Conservation (phyloP, 2,113 vertebrate species). For the Murina feae region DNA sequence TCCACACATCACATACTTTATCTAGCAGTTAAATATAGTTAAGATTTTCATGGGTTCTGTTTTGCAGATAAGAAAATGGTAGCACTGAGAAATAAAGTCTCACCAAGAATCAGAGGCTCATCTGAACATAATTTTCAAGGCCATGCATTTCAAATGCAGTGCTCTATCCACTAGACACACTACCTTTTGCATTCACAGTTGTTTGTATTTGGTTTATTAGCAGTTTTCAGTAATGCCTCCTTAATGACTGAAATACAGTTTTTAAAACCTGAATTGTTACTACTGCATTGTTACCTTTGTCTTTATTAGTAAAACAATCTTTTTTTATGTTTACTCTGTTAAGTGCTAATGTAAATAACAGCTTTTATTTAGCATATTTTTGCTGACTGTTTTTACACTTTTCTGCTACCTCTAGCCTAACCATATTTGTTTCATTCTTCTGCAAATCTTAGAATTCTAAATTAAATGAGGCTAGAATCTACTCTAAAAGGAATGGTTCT, state of each 20-base stretch:
- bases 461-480: slow-evolving; percentile 56
- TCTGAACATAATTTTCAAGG: not conserved
- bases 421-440: slow-evolving; percentile 77
- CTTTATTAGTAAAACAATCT: slow-evolving; percentile 77
- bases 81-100: not conserved
- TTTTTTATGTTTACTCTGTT: slow-evolving; percentile 77
- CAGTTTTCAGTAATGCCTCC: slow-evolving; percentile 61
- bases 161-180: not conserved
- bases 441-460: slow-evolving; percentile 69
- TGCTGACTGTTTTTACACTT: slow-evolving; percentile 80
- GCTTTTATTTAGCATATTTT: slow-evolving; percentile 80
- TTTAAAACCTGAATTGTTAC: slow-evolving; percentile 70
- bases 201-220: slow-evolving; percentile 54
- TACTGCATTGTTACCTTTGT: slow-evolving; percentile 76
- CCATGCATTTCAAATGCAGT: not conserved
- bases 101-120: not conserved
- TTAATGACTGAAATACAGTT: slow-evolving; percentile 73
- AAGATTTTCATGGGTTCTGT: not conserved
- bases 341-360: slow-evolving; percentile 81
- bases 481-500: slow-evolving; percentile 44
- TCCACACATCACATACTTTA: not conserved
- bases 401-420: slow-evolving; percentile 79
- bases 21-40: not conserved
- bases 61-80: not conserved
- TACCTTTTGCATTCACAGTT: not conserved